Evolutionary conservation across 2,888 invertebrate genomes (phyloP), one percentile per base, ranked within the genome.

Genomic region (Drosophila mulleri): DNA sequence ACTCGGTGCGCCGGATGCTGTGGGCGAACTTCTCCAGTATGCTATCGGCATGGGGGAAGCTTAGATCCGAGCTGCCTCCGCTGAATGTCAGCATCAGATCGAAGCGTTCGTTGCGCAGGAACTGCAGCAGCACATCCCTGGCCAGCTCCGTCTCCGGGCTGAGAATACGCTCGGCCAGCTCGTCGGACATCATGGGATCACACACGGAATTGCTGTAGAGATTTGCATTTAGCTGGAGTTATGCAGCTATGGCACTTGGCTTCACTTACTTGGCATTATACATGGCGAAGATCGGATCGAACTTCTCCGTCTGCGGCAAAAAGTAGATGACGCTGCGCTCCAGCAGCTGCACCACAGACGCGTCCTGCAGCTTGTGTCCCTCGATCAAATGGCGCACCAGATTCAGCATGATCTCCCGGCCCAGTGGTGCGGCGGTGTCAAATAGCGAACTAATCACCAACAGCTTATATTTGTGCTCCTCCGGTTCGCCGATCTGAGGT

Each of bases 371-470:
- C 50, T 94, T 93, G 90, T 96, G 95, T 0, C 97, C 98, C 60
- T 94, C 95, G 29, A 96, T 92, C 23, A 98, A 93, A 93, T 98
- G 98, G 0, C 97, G 94, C 0, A 96, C 96, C 80, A 98, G 94
- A 92, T 98, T 96, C 0, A 98, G 89, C 1, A 96, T 93, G 68
- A 98, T 94, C 92, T 98, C 98, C 61, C 98, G 95, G 0, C 98
- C 98, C 18, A 97, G 93, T 0, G 97, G 97, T 89, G 98, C 96
- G 0, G 96, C 95, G 0, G 95, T 96, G 62, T 92, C 92, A 91
- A 96, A 97, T 58, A 98, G 92, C 60, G 97, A 97, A 72, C 98
- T 98, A 35, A 97, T 93, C n/a, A 98, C 92, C 0, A 96, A 96
- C 18, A 98, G 94, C 89, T 97, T 96, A 88, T 97, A 96, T 93